Evolutionary conservation across 2,888 invertebrate species (phyloP), one percentile per base, ranked within the genome.

Genomic region (Nemapogon koenigi): DNA sequence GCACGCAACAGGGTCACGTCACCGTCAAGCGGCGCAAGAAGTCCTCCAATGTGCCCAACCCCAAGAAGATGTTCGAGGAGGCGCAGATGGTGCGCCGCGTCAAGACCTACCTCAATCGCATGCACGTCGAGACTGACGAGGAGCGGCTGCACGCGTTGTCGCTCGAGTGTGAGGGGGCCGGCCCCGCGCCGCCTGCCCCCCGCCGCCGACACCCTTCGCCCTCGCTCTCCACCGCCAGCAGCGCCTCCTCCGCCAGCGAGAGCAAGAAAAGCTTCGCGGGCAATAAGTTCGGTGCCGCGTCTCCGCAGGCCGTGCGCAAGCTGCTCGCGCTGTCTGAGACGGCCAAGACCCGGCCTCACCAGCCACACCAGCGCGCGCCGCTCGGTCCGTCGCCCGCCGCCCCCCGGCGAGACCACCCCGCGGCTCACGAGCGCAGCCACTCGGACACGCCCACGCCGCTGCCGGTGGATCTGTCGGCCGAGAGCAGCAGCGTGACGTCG

Each of bases 11-110:
- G 73, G 89, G 89, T 4, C 89, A 90, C 54, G 90, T 93, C 0
- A 94, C 94, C 2, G 93, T 94, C 0, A 95, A 94, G 59, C 80
- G 94, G 49, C 83, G 94, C 49, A 94, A 94, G 69, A 91, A 94
- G 61, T 90, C 94, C 0, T 85, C 91, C 18, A 90, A 94, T 17
- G 90, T 93, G 3, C 94, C 94, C 2, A 97, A 97, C 71, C 93
- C 94, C 37, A 97, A 97, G 73, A 97, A 96, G 68, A 97, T 97
- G 96, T 97, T 95, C 67, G 97, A 97, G 68, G 97, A 97, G 80
- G 96, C 97, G 18, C 95, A 97, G 75, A 98, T 98, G 98, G 96
- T 97, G 39, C 84, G 97, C 18, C 83, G 97, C 40, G 97, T 98
- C 3, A 96, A 97, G 64, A 92, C 97, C 2, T 99, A 99, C 73